A percentile compares a stretch with the other conserved stretches of the same genome.
These are phyloP conservation scores for Physella acuta DNA, from an alignment of 1,140 invertebrate genomes.

Conservation along the genomic window DNA sequence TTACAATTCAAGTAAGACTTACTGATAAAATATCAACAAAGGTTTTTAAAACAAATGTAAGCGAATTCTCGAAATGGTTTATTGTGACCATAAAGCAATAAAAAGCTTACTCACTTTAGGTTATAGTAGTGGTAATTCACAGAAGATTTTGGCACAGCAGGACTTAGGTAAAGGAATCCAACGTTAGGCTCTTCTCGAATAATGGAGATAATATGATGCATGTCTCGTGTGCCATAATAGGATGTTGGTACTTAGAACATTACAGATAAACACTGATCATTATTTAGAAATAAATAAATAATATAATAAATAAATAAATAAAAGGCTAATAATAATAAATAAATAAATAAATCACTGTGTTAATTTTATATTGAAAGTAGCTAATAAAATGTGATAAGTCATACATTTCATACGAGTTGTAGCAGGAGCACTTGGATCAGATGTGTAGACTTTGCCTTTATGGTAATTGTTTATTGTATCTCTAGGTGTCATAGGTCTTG, in stretches of 20 bases:
- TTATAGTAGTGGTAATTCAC: constrained; percentile 60
- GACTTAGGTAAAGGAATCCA: constrained; percentile 58
- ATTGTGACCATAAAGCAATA: too few species aligned
- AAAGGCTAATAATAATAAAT: not conserved
- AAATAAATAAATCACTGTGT: not conserved
- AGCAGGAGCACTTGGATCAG: not conserved
- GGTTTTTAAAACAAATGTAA: too few species aligned
- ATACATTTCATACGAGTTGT: constrained; percentile 27
- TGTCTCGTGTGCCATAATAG: constrained; percentile 49
- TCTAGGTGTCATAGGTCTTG: constrained; percentile 20
- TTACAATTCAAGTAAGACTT: too few species aligned
- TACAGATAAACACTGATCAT: not conserved
- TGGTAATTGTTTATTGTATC: constrained; percentile 16
- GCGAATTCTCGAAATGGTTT: too few species aligned
- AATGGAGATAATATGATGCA: constrained; percentile 49
- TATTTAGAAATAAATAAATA: not conserved
- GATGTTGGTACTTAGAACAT: constrained; percentile 40
- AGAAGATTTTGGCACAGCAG: constrained; percentile 55
- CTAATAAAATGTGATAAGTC: not conserved
- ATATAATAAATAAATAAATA: not conserved
- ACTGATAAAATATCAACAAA: too few species aligned
- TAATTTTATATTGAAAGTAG: not conserved
- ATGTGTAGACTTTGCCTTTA: constrained; percentile 1
- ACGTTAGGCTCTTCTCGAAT: constrained; percentile 46
- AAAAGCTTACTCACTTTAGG: constrained; percentile 50